These are phyloP conservation scores for Atopsyche davidsoni DNA, from an alignment of 1,140 invertebrate genomes.

Conservation along the genomic window DNA sequence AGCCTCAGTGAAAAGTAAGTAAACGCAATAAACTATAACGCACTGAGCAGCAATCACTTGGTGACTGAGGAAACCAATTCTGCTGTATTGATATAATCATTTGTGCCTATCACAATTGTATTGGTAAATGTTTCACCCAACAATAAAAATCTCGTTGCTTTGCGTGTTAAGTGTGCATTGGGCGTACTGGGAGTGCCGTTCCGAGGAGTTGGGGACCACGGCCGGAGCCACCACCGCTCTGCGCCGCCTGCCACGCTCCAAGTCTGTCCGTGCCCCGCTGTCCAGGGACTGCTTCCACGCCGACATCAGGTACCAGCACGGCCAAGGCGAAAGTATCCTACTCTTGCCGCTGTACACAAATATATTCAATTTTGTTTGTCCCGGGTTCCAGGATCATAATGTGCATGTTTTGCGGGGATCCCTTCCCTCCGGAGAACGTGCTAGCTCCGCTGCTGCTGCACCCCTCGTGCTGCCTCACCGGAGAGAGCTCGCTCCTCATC, in stretches of 20 bases:
- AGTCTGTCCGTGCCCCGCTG: conserved; percentile 53
- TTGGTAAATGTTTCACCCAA: conserved; percentile 33
- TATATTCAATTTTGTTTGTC: not conserved
- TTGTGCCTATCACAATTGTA: conserved; percentile 4
- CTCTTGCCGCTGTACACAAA: too few species aligned
- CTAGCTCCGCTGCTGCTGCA: conserved; percentile 82
- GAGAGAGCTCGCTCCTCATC: conserved; percentile 80
- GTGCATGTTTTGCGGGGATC: conserved; percentile 96
- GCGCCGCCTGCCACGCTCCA: conserved; percentile 67
- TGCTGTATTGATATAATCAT: too few species aligned
- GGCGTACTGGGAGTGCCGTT: conserved; percentile 77
- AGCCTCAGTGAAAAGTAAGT: conserved; percentile 80
- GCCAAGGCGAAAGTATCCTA: too few species aligned
- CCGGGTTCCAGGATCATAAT: conserved; percentile 71
- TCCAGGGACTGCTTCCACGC: conserved; percentile 74
- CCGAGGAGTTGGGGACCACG: conserved; percentile 56
- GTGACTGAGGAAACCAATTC: not conserved
- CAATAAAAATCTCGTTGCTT: conserved; percentile 33
- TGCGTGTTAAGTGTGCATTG: conserved; percentile 66
- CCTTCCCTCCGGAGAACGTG: conserved; percentile 85
- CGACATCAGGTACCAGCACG: conserved; percentile 72
- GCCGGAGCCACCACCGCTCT: conserved; percentile 51
- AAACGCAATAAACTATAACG: conserved; percentile 13
- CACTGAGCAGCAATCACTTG: too few species aligned
- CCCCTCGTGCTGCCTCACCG: conserved; percentile 79